Evolutionary conservation across 2,113 vertebrate species (phyloP).

Genomic region (Sorex araneus): DNA sequence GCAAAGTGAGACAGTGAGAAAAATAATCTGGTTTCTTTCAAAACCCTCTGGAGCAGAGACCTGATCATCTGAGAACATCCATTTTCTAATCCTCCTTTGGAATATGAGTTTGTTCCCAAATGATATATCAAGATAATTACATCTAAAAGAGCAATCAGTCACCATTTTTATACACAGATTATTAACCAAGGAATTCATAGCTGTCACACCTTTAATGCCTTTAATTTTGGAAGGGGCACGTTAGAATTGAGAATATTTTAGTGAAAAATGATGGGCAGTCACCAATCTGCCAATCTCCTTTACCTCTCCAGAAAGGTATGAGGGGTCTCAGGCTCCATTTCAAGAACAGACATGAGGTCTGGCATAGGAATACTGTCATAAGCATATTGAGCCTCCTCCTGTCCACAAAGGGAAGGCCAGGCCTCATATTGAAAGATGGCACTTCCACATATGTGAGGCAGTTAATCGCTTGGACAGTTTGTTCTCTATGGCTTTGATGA

Average conservation of each 20-base stretch:
- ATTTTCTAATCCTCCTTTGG: conserved; percentile 17
- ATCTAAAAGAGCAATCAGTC: conserved; percentile 54
- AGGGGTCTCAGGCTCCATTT: not conserved
- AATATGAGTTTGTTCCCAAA: not conserved
- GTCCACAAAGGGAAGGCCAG: conserved; percentile 73
- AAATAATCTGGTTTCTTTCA: not conserved
- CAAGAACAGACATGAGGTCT: conserved; percentile 35
- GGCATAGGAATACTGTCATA: conserved; percentile 62
- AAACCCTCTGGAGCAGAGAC: not conserved
- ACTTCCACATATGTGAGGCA: conserved; percentile 64
- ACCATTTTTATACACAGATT: conserved; percentile 46
- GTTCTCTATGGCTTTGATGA: conserved; percentile 67
- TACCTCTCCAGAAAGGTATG: conserved; percentile 19
- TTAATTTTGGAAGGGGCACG: not conserved
- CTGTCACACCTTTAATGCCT: not conserved
- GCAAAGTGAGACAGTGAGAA: not conserved
- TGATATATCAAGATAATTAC: conserved; percentile 31
- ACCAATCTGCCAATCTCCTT: not conserved
- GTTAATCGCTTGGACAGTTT: conserved; percentile 71
- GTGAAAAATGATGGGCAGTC: not conserved
- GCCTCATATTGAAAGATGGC: conserved; percentile 52
- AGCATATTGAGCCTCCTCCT: conserved; percentile 54
- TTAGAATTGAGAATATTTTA: not conserved
- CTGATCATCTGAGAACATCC: not conserved
- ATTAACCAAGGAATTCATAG: conserved; percentile 2